Conservation (phyloP, 37 sponge, comb jelly and placozoan genomes). For the Diacarnus erythraeanus region DNA sequence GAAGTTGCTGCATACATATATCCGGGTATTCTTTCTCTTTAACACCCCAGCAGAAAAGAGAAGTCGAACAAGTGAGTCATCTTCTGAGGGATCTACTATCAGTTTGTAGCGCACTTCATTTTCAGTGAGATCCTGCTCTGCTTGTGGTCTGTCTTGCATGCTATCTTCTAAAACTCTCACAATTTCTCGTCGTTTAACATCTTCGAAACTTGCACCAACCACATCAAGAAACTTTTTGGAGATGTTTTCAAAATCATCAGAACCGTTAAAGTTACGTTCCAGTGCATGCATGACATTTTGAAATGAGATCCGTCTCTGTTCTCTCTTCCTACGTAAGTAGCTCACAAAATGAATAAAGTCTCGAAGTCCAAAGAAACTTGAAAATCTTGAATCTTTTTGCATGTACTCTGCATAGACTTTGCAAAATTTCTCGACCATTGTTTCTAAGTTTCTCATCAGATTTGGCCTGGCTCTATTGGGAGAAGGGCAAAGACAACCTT, state of each 20-base stretch:
- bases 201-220: neutral
- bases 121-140: conserved; percentile 38
- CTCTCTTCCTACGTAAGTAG: conserved; percentile 59
- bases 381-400: conserved; percentile 2
- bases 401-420: conserved; percentile 37
- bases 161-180: conserved; percentile 55
- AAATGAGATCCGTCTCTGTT: conserved; percentile 3
- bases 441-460: conserved; percentile 31
- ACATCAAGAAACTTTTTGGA: conserved; percentile 46
- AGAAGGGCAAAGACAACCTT: conserved; percentile 59
- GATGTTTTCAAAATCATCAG: conserved; percentile 52
- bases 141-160: conserved; percentile 52
- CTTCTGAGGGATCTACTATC: conserved; percentile 82
- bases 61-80: conserved; percentile 75
- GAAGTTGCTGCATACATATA: conserved; percentile 84
- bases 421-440: conserved; percentile 51
- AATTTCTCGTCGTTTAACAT: conserved; percentile 29
- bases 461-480: conserved; percentile 57
- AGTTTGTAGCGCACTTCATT: conserved; percentile 86
- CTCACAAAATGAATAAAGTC: conserved; percentile 83
- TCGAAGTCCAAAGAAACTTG: conserved; percentile 68
- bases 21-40: conserved; percentile 43
- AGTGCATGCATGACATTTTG: conserved; percentile 75
- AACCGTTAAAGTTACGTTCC: conserved; percentile 93
- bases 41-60: conserved; percentile 71